Percentiles rank a stretch among this genome's conserved stretches.
Evolutionary conservation across 2,797 vertebrate species (phyloP).

Genomic region (Enteromius paludinosus): DNA sequence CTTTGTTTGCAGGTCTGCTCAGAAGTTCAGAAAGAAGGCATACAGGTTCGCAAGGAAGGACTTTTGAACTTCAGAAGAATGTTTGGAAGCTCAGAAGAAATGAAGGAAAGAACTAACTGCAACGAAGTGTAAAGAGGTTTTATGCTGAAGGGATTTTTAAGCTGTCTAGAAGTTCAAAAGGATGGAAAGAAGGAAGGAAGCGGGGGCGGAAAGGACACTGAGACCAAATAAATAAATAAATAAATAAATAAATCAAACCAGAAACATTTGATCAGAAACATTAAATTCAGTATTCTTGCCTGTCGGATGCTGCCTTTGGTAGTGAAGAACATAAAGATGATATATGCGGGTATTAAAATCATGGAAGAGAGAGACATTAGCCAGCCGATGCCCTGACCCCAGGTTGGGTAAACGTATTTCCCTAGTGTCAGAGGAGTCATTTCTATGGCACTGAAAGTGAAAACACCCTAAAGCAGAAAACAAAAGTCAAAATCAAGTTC

Average conservation of each 20-base stretch:
- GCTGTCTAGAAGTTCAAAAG: neutral
- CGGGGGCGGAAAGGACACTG: neutral
- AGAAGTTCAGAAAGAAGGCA: neutral
- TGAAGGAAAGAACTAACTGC: neutral
- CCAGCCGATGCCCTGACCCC: conserved; percentile 91
- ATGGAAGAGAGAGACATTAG: conserved; percentile 91
- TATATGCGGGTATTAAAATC: conserved; percentile 87
- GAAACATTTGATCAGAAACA: neutral
- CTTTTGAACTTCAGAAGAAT: neutral
- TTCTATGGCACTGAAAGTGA: conserved; percentile 90
- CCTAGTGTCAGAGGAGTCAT: conserved; percentile 90
- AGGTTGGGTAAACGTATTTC: conserved; percentile 85
- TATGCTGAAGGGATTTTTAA: neutral
- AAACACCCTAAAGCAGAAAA: conserved; percentile 81
- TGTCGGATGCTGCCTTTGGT: conserved; percentile 81
- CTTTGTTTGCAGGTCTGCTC: neutral
- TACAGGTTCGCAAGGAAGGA: neutral
- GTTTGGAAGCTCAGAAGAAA: neutral
- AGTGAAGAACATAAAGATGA: conserved; percentile 83
- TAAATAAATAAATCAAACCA: too few relatives aligned
- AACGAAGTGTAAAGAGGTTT: neutral
- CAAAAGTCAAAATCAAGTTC: neutral
- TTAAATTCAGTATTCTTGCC: conserved; percentile 65
- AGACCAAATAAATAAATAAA: neutral
- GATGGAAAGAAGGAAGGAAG: neutral